Evolutionary conservation across 2,797 vertebrate species (phyloP).

Genomic region (Lates japonicus): DNA sequence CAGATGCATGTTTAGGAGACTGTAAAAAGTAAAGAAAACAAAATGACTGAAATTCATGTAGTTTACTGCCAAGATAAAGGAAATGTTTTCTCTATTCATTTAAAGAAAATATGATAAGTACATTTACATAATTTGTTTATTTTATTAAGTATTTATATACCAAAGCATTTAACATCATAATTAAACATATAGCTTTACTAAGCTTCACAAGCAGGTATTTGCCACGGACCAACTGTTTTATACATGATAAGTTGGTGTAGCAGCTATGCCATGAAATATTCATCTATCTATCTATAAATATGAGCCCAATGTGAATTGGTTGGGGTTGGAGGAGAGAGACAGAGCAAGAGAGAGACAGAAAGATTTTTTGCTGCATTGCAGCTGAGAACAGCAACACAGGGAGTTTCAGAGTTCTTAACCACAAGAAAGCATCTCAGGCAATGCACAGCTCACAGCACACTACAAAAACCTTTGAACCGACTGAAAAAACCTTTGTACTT

Average conservation of each 20-base stretch:
- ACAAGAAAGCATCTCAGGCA: conserved; percentile 11
- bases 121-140: not conserved
- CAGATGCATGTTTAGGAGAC: not conserved
- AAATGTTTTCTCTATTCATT: conserved; percentile 8
- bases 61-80: conserved; percentile 5
- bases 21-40: not conserved
- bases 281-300: conserved; percentile 36
- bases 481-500: not conserved
- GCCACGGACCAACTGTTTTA: not conserved
- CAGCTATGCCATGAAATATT: conserved; percentile 38
- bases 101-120: conserved; percentile 9
- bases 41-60: not conserved
- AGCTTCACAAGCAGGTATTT: conserved; percentile 17
- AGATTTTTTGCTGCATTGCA: conserved; percentile 74
- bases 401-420: conserved; percentile 48
- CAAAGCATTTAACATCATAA: not conserved
- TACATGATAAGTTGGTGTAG: not conserved
- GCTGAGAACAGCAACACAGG: conserved; percentile 52
- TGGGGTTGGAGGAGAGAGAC: conserved; percentile 30
- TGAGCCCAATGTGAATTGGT: conserved; percentile 25
- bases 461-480: conserved; percentile 15
- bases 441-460: conserved; percentile 2
- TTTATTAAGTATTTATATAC: not conserved
- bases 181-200: not conserved
- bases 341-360: conserved; percentile 19